Evolutionary conservation across 2,888 invertebrate genomes (phyloP).

Genomic region (Epistrophe eligans): DNA sequence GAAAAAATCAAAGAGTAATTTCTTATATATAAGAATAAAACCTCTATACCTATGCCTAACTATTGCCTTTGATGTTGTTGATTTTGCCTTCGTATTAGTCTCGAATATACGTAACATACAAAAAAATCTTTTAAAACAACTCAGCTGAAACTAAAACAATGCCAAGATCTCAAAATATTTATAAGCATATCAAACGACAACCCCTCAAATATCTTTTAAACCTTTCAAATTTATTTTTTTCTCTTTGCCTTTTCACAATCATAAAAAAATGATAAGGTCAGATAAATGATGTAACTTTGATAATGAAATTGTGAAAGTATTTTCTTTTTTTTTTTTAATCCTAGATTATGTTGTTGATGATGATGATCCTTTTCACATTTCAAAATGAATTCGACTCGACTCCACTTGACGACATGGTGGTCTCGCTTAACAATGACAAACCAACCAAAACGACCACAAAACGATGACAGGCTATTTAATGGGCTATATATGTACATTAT

Average conservation of each 20-base stretch:
- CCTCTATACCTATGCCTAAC: too few species aligned
- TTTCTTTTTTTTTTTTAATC: not conserved
- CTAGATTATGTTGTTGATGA: constrained; percentile 39
- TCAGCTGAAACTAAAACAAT: not conserved
- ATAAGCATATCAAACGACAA: constrained; percentile 22
- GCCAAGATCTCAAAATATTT: not conserved
- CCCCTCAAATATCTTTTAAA: constrained; percentile 12
- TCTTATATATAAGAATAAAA: too few species aligned
- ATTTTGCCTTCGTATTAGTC: not conserved
- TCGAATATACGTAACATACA: not conserved
- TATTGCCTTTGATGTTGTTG: not conserved
- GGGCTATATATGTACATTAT: constrained; percentile 19
- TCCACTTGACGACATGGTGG: constrained; percentile 51
- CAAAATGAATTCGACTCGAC: constrained; percentile 15
- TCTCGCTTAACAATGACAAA: constrained; percentile 41
- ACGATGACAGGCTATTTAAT: constrained; percentile 70
- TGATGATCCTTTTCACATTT: constrained; percentile 2
- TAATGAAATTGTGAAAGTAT: constrained; percentile 27
- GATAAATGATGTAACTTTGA: constrained; percentile 57
- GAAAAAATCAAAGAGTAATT: not conserved
- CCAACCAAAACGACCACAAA: constrained; percentile 56
- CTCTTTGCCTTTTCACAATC: constrained; percentile 10
- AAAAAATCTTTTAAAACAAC: not conserved
- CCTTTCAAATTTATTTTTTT: constrained; percentile 22
- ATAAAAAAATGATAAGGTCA: constrained; percentile 37